Evolutionary conservation across 2,888 invertebrate species (phyloP).

Genomic region (Noctua janthina): DNA sequence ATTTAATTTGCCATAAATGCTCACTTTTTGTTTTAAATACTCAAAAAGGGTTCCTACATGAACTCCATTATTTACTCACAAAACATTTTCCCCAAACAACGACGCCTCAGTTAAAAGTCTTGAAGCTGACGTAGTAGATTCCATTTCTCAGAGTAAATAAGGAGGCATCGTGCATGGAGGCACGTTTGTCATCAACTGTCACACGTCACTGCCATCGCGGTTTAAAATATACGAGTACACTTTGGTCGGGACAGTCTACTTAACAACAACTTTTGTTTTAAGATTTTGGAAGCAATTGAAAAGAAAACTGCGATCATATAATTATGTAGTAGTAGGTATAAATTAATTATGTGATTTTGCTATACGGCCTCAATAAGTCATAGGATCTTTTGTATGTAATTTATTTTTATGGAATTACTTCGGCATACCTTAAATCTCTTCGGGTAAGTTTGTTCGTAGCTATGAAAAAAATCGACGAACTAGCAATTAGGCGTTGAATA

Average conservation of each 20-base stretch:
- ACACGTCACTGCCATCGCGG: conserved; percentile 17
- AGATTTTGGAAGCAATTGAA: not conserved
- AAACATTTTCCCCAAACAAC: conserved; percentile 27
- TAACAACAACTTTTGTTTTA: conserved; percentile 9
- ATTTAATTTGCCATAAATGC: not conserved
- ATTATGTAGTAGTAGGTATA: not conserved
- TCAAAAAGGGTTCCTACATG: not conserved
- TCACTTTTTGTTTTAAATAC: not conserved
- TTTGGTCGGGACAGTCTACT: conserved; percentile 11
- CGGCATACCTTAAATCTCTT: not conserved
- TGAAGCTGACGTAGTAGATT: conserved; percentile 26
- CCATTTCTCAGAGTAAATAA: conserved; percentile 42
- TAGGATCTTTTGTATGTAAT: not conserved
- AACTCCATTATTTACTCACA: conserved; percentile 17
- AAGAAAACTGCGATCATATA: not conserved
- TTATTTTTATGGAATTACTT: not conserved
- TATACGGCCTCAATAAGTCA: not conserved
- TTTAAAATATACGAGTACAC: conserved; percentile 8
- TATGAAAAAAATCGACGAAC: not conserved
- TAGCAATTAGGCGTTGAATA: not conserved
- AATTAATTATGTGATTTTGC: not conserved
- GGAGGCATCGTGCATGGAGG: conserved; percentile 28
- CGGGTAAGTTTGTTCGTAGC: not conserved
- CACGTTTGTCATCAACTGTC: conserved; percentile 47
- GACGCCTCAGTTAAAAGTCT: conserved; percentile 32